Evolutionary conservation across 2,113 vertebrate species (phyloP).

Genomic region (Pandion haliaetus): DNA sequence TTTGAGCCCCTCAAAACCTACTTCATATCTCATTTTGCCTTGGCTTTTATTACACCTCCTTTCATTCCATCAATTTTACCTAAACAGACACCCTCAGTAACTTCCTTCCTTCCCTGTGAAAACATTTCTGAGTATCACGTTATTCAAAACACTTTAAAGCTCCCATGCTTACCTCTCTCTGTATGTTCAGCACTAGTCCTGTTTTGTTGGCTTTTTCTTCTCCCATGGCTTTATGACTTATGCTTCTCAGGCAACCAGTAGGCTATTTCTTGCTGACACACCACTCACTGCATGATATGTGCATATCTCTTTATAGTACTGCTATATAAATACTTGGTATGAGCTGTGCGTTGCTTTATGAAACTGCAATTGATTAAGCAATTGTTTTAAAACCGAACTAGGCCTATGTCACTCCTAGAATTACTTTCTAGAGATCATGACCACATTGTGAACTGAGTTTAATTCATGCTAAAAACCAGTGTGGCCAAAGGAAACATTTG

Average conservation of each 20-base stretch:
- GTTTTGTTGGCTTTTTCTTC: neutral
- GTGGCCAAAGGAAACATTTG: neutral
- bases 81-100: neutral
- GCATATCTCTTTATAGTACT: neutral
- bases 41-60: neutral
- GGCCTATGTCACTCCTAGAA: neutral
- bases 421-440: neutral
- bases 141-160: neutral
- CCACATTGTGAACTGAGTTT: neutral
- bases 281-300: neutral
- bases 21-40: neutral
- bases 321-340: neutral
- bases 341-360: neutral
- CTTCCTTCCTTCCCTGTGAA: neutral
- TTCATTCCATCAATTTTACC: neutral
- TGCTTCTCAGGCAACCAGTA: neutral
- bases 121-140: neutral
- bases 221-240: neutral
- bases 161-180: neutral
- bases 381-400: neutral
- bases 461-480: neutral
- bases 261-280: neutral
- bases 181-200: neutral
- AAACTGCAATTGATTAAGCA: neutral
- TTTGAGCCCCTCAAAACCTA: neutral